Conservation (phyloP, 2,797 vertebrate genomes). For the Falco biarmicus region DNA sequence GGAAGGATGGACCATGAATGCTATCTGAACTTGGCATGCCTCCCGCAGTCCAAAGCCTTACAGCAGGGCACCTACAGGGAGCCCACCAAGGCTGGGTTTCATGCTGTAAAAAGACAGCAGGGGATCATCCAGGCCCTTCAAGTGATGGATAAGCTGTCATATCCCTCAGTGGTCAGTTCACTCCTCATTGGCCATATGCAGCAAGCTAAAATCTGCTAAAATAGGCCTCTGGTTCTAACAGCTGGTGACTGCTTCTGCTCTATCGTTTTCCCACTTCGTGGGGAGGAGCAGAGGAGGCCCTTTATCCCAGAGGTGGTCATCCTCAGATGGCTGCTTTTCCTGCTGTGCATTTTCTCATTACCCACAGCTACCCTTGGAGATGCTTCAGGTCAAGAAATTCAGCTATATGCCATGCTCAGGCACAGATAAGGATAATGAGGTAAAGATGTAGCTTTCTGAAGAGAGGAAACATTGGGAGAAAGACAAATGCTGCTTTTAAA, state of each 20-base stretch:
- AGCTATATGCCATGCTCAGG: not conserved
- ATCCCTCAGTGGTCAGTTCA: not conserved
- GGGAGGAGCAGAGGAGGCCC: not conserved
- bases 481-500: not conserved
- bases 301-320: not conserved
- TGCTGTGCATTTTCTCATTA: constrained; percentile 32
- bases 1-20: not conserved
- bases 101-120: not conserved
- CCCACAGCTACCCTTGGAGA: not conserved
- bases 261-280: not conserved
- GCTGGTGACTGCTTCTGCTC: not conserved
- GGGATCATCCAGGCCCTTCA: not conserved
- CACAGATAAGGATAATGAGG: not conserved
- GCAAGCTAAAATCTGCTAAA: not conserved
- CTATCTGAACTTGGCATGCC: not conserved
- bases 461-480: not conserved
- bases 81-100: not conserved
- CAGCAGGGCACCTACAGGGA: accelerated
- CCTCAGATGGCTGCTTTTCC: not conserved
- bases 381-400: not conserved
- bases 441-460: not conserved
- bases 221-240: not conserved
- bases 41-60: not conserved
- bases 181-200: accelerated
- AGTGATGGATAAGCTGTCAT: constrained; percentile 38